Base-by-base conservation (phyloP, 2,888 invertebrate genomes). In the Argynnis bischoffii region DNA sequence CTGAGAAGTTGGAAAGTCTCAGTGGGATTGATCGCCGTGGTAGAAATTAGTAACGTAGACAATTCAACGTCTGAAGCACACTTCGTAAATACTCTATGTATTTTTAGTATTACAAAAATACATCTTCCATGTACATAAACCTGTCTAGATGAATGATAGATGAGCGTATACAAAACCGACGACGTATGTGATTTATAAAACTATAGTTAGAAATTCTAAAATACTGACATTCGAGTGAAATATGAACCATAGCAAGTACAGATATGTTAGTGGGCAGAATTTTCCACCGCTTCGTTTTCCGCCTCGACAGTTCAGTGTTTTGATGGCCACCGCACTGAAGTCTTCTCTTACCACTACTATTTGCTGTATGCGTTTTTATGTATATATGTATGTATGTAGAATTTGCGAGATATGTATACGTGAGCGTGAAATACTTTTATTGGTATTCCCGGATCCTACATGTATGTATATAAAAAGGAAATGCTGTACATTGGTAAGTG, bases 221-320 rank as follows among this genome's bases (percentile, higher is more conserved):
- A 66, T 54, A 50, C n/a, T 53, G 53, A 57, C 31, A 21, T 15
- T 5, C 51, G 54, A 57, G 63, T 57, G 67, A 63, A 66, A 60
- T 63, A 65, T 69, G 63, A 63, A 55, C 63, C 64, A 57, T 59
- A 61, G 47, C 63, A 59, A 63, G 68, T 53, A 57, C 47, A 66
- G 55, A 61, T 48, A 60, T 60, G 60, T 31, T 65, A 69, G 64
- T 63, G 56, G 67, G 69, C 69, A 63, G 69, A 73, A 69, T 69
- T 70, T 71, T 67, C 69, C 66, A 63, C 55, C 67, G 64, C 67
- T 63, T 69, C 66, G 71, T 69, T 66, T 73, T 67, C 70, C 70
- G 64, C 67, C 54, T 67, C 67, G 69, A 67, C 67, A 64, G 55
- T 68, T 66, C 69, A 63, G 66, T 60, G 69, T 67, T 71, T 63